Percentiles rank a stretch among this genome's conserved stretches.
These are phyloP conservation scores for Anguilla pacifica DNA, from an alignment of 2,797 vertebrate species.

Conservation along the genomic window DNA sequence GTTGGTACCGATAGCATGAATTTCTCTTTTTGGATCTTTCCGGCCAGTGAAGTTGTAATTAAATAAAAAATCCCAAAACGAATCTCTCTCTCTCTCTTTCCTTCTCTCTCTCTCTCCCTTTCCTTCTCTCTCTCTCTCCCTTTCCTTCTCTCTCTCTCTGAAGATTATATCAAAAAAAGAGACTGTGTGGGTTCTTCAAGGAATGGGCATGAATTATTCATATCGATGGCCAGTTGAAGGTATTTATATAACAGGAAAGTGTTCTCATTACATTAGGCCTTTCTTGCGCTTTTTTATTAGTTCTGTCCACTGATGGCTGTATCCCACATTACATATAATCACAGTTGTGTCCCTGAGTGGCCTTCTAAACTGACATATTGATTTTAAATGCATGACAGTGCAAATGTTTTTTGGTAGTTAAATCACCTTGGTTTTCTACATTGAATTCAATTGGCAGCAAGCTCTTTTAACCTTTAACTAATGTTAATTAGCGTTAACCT, in stretches of 20 bases:
- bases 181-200: slow-evolving; percentile 15
- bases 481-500: too few relatives aligned
- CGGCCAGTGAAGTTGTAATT: background rate
- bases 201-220: slow-evolving; percentile 23
- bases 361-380: background rate
- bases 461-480: too few relatives aligned
- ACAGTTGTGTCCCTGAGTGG: background rate
- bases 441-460: too few relatives aligned
- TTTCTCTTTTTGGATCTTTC: background rate
- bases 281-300: background rate
- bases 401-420: too few relatives aligned
- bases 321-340: slow-evolving; percentile 2
- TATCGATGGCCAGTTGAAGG: background rate
- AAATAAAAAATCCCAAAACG: background rate
- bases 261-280: background rate
- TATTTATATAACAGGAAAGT: background rate
- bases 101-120: too few relatives aligned
- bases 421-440: too few relatives aligned
- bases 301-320: background rate
- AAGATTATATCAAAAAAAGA: background rate
- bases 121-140: too few relatives aligned
- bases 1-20: too few relatives aligned
- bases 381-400: background rate
- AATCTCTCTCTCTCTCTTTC: too few relatives aligned
- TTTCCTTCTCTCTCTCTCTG: background rate